Evolutionary conservation across 2,113 vertebrate genomes (phyloP).

Genomic region (Neodon shergylaensis): DNA sequence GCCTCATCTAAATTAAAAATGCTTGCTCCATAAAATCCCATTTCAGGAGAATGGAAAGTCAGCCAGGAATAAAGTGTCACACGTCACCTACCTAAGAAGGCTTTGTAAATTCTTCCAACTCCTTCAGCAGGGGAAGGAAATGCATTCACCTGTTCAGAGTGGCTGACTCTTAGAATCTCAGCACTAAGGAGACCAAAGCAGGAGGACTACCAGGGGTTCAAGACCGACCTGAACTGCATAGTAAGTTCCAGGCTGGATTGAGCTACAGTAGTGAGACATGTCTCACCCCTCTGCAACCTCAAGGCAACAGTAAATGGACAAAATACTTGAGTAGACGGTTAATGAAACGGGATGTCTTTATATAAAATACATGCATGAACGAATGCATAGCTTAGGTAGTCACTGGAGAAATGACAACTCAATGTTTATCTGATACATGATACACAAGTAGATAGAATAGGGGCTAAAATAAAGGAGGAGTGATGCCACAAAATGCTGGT

Average conservation of each 20-base stretch:
- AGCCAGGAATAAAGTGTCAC: not conserved
- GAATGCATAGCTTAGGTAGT: not conserved
- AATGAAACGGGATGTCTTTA: not conserved
- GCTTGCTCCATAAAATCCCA: not conserved
- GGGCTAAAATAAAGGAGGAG: not conserved
- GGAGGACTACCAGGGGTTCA: not conserved
- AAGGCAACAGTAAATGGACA: conserved; percentile 15
- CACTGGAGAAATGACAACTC: not conserved
- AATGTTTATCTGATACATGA: not conserved
- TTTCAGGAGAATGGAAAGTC: not conserved
- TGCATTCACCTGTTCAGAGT: not conserved
- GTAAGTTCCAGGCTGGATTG: not conserved
- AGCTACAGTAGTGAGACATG: not conserved
- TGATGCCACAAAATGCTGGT: not conserved
- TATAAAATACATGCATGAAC: not conserved
- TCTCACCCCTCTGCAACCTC: not conserved
- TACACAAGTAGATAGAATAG: not conserved
- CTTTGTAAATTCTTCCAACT: not conserved
- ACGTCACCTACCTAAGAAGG: not conserved
- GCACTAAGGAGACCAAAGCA: not conserved
- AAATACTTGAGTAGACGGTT: not conserved
- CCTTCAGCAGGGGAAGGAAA: not conserved
- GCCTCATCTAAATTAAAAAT: not conserved
- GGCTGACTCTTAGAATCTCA: not conserved
- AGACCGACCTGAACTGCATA: not conserved